Percentiles rank a stretch among this genome's conserved stretches.
Conservation (phyloP, 2,113 vertebrate genomes). For the Acinonyx jubatus region DNA sequence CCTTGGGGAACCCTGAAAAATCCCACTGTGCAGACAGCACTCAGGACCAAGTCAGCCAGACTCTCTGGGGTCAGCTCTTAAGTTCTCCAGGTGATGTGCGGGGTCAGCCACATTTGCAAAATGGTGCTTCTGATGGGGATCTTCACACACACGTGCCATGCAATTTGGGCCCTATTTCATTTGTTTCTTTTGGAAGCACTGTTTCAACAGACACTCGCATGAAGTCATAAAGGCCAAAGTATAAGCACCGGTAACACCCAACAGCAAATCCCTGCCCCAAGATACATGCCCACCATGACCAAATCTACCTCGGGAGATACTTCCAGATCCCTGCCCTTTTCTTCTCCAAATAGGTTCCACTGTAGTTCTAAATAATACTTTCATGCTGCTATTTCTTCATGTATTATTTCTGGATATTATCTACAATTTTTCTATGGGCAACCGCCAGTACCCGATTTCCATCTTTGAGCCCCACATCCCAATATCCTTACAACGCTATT, state of each 20-base stretch:
- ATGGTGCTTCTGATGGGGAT: fast-evolving
- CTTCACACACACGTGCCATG: fast-evolving
- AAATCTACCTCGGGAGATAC: fast-evolving
- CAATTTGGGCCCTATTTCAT: too few relatives aligned
- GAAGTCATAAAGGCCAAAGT: not conserved
- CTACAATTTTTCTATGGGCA: too few relatives aligned
- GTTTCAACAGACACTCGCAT: fast-evolving
- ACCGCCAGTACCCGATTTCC: fast-evolving
- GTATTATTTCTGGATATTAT: not conserved
- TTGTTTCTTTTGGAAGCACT: not conserved
- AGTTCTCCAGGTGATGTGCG: not conserved
- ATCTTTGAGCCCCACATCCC: fast-evolving
- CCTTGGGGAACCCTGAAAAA: not conserved
- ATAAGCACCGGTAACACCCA: fast-evolving
- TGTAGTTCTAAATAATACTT: fast-evolving
- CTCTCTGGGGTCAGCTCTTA: fast-evolving
- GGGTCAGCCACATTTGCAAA: fast-evolving
- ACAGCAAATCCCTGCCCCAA: fast-evolving
- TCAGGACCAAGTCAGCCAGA: fast-evolving
- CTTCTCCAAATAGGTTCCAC: too few relatives aligned
- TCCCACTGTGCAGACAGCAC: fast-evolving
- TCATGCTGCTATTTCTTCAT: too few relatives aligned
- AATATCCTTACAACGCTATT: fast-evolving
- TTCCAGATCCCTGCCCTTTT: too few relatives aligned
- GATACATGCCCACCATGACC: fast-evolving